Conservation (phyloP, 1,140 invertebrate genomes). For the Lerema accius region DNA sequence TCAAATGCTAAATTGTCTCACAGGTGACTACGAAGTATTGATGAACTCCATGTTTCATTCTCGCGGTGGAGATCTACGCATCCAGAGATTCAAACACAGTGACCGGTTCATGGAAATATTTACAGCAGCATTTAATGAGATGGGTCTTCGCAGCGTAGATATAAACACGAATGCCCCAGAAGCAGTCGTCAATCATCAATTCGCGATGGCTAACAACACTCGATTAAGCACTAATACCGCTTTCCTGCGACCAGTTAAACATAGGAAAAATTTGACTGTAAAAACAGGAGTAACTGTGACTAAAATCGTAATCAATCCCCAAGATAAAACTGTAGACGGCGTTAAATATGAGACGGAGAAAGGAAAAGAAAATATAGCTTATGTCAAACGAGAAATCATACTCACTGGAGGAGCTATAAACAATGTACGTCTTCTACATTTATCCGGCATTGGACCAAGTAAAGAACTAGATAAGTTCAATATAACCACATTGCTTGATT, state of each 20-base stretch:
- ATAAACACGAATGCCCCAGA: conserved; percentile 73
- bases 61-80: conserved; percentile 69
- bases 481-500: conserved; percentile 82
- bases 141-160: conserved; percentile 65
- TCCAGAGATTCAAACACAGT: conserved; percentile 70
- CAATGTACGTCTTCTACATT: conserved; percentile 87
- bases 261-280: conserved; percentile 83
- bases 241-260: conserved; percentile 82
- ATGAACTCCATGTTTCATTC: conserved; percentile 76
- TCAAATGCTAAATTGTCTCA: conserved; percentile 40
- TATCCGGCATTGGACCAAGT: conserved; percentile 89
- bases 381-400: conserved; percentile 85
- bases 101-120: conserved; percentile 70
- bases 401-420: conserved; percentile 85
- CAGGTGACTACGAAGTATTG: conserved; percentile 74
- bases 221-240: conserved; percentile 84
- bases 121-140: conserved; percentile 66
- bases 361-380: conserved; percentile 62
- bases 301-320: conserved; percentile 86
- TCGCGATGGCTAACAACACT: conserved; percentile 82
- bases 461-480: conserved; percentile 85
- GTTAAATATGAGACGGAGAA: conserved; percentile 83
- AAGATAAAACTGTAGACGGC: conserved; percentile 83
- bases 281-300: conserved; percentile 83
- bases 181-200: conserved; percentile 81